phyloP scores from a whole-genome alignment of 2,888 invertebrate genomes.

The Chaetoderma sp. region DNA sequence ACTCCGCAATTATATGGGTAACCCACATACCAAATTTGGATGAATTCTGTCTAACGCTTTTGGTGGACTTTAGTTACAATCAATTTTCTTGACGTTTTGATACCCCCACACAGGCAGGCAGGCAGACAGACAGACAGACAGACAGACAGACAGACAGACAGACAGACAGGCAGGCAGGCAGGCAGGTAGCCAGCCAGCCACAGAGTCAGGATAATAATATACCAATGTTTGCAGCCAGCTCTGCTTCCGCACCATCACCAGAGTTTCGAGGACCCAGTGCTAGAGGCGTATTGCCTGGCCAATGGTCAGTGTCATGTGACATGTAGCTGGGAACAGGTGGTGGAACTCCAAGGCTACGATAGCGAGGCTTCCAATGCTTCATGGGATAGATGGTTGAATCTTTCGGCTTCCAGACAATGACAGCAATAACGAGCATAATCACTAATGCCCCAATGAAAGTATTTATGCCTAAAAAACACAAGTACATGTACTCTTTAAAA shows the following conservation, averaged over 20 bases:
- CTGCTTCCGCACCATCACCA: conserved; percentile 60
- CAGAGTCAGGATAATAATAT: too few species aligned
- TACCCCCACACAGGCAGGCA: too few species aligned
- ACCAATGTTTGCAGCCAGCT: conserved; percentile 39
- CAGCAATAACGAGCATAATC: conserved; percentile 58
- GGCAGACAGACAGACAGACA: too few species aligned
- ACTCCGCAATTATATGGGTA: too few species aligned
- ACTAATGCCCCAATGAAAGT: conserved; percentile 59
- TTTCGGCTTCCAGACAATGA: conserved; percentile 63
- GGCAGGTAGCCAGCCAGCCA: too few species aligned
- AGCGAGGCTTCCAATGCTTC: conserved; percentile 66
- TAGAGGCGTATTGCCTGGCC: conserved; percentile 28
- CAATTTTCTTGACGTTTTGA: too few species aligned
- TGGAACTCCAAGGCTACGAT: conserved; percentile 61
- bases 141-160: too few species aligned
- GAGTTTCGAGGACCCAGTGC: conserved; percentile 45
- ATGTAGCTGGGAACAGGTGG: conserved; percentile 60
- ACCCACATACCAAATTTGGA: too few species aligned
- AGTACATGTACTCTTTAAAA: not conserved
- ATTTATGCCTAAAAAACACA: conserved; percentile 51
- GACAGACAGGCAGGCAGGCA: too few species aligned
- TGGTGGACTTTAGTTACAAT: too few species aligned
- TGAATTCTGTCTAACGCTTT: too few species aligned
- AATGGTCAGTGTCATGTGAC: conserved; percentile 58
- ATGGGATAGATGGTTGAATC: conserved; percentile 65